Percentiles rank a stretch among this genome's conserved stretches.
These are phyloP conservation scores for Oreochromis mossambicus DNA, from an alignment of 2,797 vertebrate species.

Conservation along the genomic window DNA sequence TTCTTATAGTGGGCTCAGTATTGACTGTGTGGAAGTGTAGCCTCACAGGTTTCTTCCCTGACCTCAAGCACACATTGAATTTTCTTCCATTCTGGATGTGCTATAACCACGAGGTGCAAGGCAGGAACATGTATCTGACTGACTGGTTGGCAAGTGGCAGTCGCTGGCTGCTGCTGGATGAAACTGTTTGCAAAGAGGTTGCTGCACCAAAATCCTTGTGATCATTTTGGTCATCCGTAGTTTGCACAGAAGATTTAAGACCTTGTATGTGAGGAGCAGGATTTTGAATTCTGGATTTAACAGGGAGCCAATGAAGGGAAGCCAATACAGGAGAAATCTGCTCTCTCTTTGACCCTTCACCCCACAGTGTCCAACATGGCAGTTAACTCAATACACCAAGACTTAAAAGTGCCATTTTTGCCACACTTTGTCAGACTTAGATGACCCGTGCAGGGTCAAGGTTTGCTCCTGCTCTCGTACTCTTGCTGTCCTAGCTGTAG, in stretches of 20 bases:
- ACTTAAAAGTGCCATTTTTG: neutral
- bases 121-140: neutral
- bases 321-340: fast-evolving
- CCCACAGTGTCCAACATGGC: neutral
- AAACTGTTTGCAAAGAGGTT: neutral
- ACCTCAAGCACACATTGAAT: neutral
- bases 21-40: neutral
- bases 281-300: neutral
- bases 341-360: neutral
- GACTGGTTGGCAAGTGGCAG: neutral
- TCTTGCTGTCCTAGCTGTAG: neutral
- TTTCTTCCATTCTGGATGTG: too few species aligned
- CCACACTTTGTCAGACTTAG: neutral
- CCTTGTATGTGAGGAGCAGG: neutral
- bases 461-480: fast-evolving
- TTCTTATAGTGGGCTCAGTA: neutral
- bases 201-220: neutral
- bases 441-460: fast-evolving
- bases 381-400: neutral
- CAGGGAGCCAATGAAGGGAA: neutral
- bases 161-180: neutral
- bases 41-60: neutral
- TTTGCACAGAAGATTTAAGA: neutral
- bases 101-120: neutral
- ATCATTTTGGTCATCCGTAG: neutral